phyloP scores from a whole-genome alignment of 2,888 invertebrate genomes.

The Clunio marinus region DNA sequence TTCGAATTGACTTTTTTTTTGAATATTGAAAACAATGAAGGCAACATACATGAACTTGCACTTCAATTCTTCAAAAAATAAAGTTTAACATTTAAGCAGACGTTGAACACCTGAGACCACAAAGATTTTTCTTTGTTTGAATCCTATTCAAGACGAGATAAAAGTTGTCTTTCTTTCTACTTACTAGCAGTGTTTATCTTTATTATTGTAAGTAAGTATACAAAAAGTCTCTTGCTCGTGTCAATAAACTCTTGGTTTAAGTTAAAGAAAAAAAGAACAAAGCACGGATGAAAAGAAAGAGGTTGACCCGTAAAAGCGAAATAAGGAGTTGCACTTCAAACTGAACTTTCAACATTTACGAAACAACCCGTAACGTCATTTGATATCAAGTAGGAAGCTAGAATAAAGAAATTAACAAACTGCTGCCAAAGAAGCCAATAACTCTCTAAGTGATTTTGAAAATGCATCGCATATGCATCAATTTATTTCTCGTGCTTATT shows the following conservation, averaged over 20 bases:
- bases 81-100: too few species aligned
- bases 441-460: conserved; percentile 1
- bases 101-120: conserved; percentile 35
- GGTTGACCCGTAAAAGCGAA: background rate
- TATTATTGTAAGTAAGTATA: background rate
- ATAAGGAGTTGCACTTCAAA: background rate
- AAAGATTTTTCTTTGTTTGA: background rate
- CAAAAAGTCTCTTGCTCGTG: background rate
- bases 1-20: too few species aligned
- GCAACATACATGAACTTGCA: too few species aligned
- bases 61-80: too few species aligned
- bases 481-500: background rate
- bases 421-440: background rate
- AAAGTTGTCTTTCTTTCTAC: background rate
- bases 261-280: background rate
- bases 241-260: conserved; percentile 16
- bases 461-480: background rate
- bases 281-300: too few species aligned
- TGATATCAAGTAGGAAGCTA: too few species aligned
- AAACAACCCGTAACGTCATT: too few species aligned
- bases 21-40: too few species aligned
- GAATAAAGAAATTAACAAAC: too few species aligned
- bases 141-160: background rate
- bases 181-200: background rate
- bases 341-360: too few species aligned